phyloP scores from a whole-genome alignment of 2,888 invertebrate species.

The Synergus japonicus region DNA sequence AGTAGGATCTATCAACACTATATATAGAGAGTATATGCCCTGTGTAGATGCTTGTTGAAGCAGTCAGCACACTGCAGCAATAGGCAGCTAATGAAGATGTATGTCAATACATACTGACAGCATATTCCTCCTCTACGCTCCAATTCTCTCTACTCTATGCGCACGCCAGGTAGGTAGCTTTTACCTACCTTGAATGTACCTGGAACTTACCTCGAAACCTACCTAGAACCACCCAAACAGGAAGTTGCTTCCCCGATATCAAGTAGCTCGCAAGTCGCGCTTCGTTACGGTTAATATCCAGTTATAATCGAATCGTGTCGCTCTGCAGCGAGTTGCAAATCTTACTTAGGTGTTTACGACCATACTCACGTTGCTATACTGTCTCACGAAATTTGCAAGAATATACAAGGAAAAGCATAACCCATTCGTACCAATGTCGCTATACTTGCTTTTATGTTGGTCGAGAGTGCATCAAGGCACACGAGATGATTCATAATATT shows the following conservation, averaged over 20 bases:
- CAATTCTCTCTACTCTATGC: conserved; percentile 47
- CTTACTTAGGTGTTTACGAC: conserved; percentile 56
- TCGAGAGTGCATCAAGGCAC: conserved; percentile 18
- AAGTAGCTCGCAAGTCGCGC: conserved; percentile 58
- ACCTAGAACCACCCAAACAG: neutral
- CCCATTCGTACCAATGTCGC: neutral
- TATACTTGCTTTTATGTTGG: conserved; percentile 17
- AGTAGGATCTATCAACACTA: conserved; percentile 27
- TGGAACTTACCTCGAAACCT: neutral
- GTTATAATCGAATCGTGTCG: conserved; percentile 63
- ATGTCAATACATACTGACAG: conserved; percentile 67
- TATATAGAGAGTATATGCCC: conserved; percentile 47
- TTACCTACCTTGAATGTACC: conserved; percentile 1
- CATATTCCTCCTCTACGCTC: conserved; percentile 56
- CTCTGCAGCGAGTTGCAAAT: conserved; percentile 57
- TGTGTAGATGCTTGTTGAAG: conserved; percentile 57
- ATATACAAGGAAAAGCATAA: conserved; percentile 1
- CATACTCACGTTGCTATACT: conserved; percentile 44
- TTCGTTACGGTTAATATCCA: conserved; percentile 66
- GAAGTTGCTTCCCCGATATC: conserved; percentile 57
- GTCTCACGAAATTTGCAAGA: neutral
- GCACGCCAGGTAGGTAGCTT: neutral
- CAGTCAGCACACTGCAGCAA: conserved; percentile 60
- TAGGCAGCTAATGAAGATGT: conserved; percentile 72
- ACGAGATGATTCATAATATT: conserved; percentile 25